Percentiles rank a stretch among this genome's conserved stretches.
These are phyloP conservation scores for Pachliopta kotzebuea DNA, from an alignment of 2,888 invertebrate genomes.

Conservation along the genomic window DNA sequence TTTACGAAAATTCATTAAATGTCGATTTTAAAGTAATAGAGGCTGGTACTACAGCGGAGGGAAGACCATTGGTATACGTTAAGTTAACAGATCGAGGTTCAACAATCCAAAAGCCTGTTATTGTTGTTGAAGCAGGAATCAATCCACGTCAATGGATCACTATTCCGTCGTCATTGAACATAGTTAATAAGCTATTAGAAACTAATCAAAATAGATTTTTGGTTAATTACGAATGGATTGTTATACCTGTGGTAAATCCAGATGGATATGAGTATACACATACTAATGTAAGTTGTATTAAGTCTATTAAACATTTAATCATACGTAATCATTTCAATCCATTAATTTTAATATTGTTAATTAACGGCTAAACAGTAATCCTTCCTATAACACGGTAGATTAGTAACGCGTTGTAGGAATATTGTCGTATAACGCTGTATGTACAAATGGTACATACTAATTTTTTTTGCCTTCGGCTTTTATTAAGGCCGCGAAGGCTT, in stretches of 20 bases:
- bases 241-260: constrained; percentile 86
- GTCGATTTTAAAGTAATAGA: constrained; percentile 45
- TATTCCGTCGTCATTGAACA: constrained; percentile 82
- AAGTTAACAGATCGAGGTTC: constrained; percentile 62
- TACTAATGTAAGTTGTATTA: constrained; percentile 63
- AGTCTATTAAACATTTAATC: too few species aligned
- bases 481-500: too few species aligned
- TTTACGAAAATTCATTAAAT: constrained; percentile 39
- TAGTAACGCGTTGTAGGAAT: too few species aligned
- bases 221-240: constrained; percentile 82
- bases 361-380: too few species aligned
- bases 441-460: too few species aligned
- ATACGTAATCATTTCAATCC: too few species aligned
- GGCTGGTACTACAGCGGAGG: constrained; percentile 50
- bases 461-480: too few species aligned
- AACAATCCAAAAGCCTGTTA: constrained; percentile 62
- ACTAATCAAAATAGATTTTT: constrained; percentile 64
- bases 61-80: constrained; percentile 61
- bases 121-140: constrained; percentile 82
- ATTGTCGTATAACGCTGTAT: too few species aligned
- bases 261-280: constrained; percentile 87
- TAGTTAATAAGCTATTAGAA: constrained; percentile 80
- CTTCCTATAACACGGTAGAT: too few species aligned
- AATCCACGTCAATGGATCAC: constrained; percentile 88
- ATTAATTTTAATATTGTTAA: too few species aligned